These are phyloP conservation scores for Oryzaephilus surinamensis DNA, from an alignment of 1,140 invertebrate species.

Conservation along the genomic window DNA sequence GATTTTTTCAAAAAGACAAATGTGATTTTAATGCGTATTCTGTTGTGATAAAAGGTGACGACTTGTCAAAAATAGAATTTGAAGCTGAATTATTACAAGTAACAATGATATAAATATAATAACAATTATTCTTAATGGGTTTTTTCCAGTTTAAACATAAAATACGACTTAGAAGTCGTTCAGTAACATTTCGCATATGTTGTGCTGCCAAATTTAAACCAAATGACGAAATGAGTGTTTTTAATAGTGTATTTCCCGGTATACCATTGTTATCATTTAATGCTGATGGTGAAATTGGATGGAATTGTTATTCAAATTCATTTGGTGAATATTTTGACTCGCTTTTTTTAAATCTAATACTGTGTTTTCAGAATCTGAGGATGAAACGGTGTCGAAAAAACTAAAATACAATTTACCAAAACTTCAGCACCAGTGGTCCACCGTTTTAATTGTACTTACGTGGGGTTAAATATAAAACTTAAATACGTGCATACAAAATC, in stretches of 20 bases:
- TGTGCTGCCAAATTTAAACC: constrained; percentile 19
- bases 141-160: constrained; percentile 21
- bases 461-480: background rate
- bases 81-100: constrained; percentile 16
- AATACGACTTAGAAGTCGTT: constrained; percentile 16
- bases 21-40: constrained; percentile 23
- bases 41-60: constrained; percentile 18
- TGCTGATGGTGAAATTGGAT: constrained; percentile 24
- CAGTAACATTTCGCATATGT: constrained; percentile 18
- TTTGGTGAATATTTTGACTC: background rate
- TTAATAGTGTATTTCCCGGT: constrained; percentile 21
- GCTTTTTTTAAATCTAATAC: no score
- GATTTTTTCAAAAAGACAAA: constrained; percentile 6
- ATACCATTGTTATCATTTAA: constrained; percentile 19
- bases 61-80: constrained; percentile 19
- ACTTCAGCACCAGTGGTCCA: constrained; percentile 7
- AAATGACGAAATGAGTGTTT: constrained; percentile 16
- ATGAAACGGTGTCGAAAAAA: background rate
- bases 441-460: constrained; percentile 7
- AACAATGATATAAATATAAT: background rate
- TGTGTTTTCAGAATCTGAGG: background rate
- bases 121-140: constrained; percentile 1
- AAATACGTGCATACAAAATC: background rate
- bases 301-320: constrained; percentile 17
- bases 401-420: background rate